phyloP scores from a whole-genome alignment of 2,113 vertebrate species.

The Parotia lawesii region DNA sequence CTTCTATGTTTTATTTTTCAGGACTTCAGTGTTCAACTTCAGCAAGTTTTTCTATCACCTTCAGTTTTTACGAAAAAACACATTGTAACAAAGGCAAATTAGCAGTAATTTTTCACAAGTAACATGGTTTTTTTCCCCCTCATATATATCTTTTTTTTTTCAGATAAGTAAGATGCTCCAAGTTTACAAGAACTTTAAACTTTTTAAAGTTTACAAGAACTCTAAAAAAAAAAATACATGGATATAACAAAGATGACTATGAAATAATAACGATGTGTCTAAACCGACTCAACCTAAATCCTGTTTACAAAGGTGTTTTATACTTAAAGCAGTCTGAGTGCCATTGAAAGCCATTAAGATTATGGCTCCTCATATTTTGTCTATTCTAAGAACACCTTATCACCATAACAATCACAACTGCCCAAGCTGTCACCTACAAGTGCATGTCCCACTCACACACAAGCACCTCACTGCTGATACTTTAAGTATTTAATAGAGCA shows the following conservation, averaged over 20 bases:
- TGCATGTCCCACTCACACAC: neutral
- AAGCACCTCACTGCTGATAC: neutral
- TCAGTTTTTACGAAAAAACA: neutral
- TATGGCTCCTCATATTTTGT: neutral
- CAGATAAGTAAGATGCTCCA: neutral
- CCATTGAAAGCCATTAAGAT: neutral
- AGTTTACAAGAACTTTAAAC: neutral
- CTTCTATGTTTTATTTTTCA: neutral
- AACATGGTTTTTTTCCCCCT: neutral
- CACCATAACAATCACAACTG: neutral
- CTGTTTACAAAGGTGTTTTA: neutral
- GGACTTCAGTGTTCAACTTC: neutral
- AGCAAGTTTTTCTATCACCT: neutral
- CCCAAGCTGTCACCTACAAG: neutral
- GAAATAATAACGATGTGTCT: neutral
- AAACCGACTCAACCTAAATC: neutral
- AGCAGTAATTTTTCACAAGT: neutral
- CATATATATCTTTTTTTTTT: fast-evolving
- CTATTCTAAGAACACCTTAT: neutral
- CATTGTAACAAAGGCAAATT: neutral
- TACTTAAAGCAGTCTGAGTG: neutral
- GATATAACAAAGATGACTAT: neutral
- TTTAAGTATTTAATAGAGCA: neutral
- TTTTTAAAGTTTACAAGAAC: neutral
- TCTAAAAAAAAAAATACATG: fast-evolving